A percentile compares a stretch with the other conserved stretches of the same genome.
phyloP scores from a whole-genome alignment of 2,113 vertebrate genomes.

The Lycaon pictus region DNA sequence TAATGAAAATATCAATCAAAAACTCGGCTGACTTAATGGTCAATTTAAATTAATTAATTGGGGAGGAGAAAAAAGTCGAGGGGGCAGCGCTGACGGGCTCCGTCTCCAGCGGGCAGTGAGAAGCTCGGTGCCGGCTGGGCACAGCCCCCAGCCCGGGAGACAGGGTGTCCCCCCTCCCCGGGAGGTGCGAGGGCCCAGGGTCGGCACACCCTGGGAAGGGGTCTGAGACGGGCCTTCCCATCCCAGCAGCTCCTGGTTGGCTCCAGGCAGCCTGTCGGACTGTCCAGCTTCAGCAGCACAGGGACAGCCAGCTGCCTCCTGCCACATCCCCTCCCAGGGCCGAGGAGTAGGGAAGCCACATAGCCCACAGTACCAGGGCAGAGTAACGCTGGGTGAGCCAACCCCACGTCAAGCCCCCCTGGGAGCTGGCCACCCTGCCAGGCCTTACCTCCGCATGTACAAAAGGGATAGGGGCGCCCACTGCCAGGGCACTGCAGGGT shows the following conservation, averaged over 20 bases:
- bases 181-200: neutral
- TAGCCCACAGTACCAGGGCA: fast-evolving
- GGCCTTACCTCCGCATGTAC: fast-evolving
- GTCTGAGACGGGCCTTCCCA: fast-evolving
- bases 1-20: constrained; percentile 97
- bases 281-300: fast-evolving
- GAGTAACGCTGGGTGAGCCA: fast-evolving
- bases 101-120: constrained; percentile 63
- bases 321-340: too few relatives aligned
- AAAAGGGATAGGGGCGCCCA: fast-evolving
- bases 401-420: too few relatives aligned
- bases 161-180: neutral
- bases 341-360: neutral
- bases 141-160: neutral
- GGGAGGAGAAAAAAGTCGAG: constrained; percentile 87
- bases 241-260: fast-evolving
- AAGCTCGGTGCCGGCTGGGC: neutral
- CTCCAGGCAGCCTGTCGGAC: fast-evolving
- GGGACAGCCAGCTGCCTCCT: fast-evolving
- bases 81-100: constrained; percentile 85
- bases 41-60: constrained; percentile 97
- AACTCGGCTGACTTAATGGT: constrained; percentile 93
- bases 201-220: fast-evolving
- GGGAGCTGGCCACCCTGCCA: fast-evolving
- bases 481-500: fast-evolving